phyloP scores from a whole-genome alignment of 2,797 vertebrate genomes.

The Bradypodion pumilum region DNA sequence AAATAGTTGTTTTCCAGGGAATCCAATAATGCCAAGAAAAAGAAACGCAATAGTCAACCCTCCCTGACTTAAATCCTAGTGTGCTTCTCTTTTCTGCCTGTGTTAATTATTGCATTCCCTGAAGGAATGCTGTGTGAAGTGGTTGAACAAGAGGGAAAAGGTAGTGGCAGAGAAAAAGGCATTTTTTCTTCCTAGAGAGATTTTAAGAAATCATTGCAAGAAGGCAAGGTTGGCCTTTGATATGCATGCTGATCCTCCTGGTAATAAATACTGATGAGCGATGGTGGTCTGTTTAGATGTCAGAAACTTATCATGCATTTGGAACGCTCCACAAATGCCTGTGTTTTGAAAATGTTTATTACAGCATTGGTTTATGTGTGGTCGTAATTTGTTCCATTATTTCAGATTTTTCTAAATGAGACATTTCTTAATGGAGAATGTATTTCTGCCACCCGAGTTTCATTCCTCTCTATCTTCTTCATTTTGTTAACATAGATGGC shows the following conservation, averaged over 20 bases:
- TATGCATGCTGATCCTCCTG: constrained; percentile 43
- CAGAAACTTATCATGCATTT: constrained; percentile 33
- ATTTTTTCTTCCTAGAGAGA: constrained; percentile 18
- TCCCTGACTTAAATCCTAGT: constrained; percentile 38
- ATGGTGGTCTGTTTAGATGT: constrained; percentile 26
- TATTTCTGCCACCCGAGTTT: neutral
- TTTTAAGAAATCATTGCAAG: constrained; percentile 55
- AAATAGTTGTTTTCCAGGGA: constrained; percentile 57
- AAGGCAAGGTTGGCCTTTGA: constrained; percentile 53
- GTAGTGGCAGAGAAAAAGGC: neutral
- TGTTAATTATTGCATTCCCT: constrained; percentile 45
- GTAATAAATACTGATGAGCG: constrained; percentile 10
- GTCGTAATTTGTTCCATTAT: constrained; percentile 21
- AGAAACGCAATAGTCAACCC: constrained; percentile 63
- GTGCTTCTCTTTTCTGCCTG: constrained; percentile 45
- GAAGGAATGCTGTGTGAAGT: constrained; percentile 45
- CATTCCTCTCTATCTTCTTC: constrained; percentile 24
- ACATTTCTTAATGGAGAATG: constrained; percentile 14
- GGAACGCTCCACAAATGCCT: constrained; percentile 24
- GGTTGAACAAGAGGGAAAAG: constrained; percentile 32
- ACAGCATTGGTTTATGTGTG: constrained; percentile 36
- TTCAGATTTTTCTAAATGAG: constrained; percentile 42
- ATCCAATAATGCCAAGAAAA: constrained; percentile 68
- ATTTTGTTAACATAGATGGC: constrained; percentile 6
- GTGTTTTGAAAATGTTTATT: constrained; percentile 52